Evolutionary conservation across 1,140 invertebrate genomes (phyloP), one percentile per base, ranked within the genome.

Genomic region (Lasaia peninsularis): DNA sequence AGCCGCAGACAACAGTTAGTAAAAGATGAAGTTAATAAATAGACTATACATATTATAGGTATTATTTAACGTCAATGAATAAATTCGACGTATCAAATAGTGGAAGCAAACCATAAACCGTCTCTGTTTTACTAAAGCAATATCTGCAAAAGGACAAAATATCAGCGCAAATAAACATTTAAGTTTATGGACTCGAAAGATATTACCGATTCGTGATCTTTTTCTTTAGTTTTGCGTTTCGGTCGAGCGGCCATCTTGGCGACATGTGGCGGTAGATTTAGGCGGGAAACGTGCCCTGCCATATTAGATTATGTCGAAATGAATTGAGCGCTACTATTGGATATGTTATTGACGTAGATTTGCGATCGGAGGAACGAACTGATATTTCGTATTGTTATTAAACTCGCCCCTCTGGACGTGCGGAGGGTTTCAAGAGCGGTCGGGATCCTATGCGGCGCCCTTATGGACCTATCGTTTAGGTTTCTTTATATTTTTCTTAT

Each of bases 321-420:
- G 86, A 87, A 88, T 86, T 86, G 86, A 83, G 79, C 84, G 82
- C 82, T 81, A 85, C 81, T 88, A 88, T 88, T 88, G 86, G 84
- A 88, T 87, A 86, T 88, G 86, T 86, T 88, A 88, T 88, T 87
- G 86, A 88, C 80, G 79, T 86, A 88, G 86, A 88, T 88, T 88
- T 88, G 86, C 86, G 86, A 88, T 83, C 84, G 84, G 73, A 88
- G 80, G 79, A 88, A 88, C 86, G 86, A 88, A 88, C 86, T 88
- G 86, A 88, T 87, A 88, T 88, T 88, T 85, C 72, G 77, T 88
- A 88, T 88, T 87, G 86, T 88, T 88, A 87, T 88, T 88, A 88
- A 78, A 87, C 62, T 65, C 69, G 76, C 75, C 75, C 72, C 75
- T 35, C 62, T 62, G 72, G 76, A 88, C 86, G 86, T 88, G 86